Evolutionary conservation across 2,888 invertebrate species (phyloP).

Genomic region (Diloba caeruleocephala): DNA sequence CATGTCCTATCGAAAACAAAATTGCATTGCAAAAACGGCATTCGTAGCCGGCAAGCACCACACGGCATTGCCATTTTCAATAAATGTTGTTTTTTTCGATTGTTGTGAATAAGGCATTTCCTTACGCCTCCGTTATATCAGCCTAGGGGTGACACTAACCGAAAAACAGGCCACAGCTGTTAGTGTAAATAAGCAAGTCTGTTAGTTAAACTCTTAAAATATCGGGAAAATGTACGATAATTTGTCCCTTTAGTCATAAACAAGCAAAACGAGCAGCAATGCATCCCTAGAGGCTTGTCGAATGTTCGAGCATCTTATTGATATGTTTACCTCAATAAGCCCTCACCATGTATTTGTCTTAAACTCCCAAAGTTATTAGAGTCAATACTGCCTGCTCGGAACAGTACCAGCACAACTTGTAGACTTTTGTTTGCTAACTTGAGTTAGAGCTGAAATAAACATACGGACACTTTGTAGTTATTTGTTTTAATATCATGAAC

Average conservation of each 20-base stretch:
- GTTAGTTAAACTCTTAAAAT: slow-evolving; percentile 4
- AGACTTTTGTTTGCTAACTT: slow-evolving; percentile 24
- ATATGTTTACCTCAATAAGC: slow-evolving; percentile 42
- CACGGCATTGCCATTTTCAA: too few relatives aligned
- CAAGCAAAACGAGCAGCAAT: slow-evolving; percentile 24
- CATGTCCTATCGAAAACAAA: too few relatives aligned
- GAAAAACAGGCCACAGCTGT: too few relatives aligned
- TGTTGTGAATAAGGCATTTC: too few relatives aligned
- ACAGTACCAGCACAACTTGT: slow-evolving; percentile 18
- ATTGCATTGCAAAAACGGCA: too few relatives aligned
- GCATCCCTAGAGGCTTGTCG: slow-evolving; percentile 32
- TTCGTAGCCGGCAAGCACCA: too few relatives aligned
- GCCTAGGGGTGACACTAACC: too few relatives aligned
- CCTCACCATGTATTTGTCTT: slow-evolving; percentile 41
- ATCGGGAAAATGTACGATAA: slow-evolving; percentile 2
- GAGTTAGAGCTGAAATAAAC: neutral
- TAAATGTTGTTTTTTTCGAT: too few relatives aligned
- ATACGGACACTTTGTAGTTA: neutral
- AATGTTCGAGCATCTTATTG: slow-evolving; percentile 43
- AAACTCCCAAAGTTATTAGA: slow-evolving; percentile 35
- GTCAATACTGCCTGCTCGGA: slow-evolving; percentile 31
- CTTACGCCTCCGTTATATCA: too few relatives aligned
- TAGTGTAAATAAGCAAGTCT: slow-evolving; percentile 4
- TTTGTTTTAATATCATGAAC: too few relatives aligned
- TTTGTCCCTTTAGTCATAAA: slow-evolving; percentile 14